Base-by-base conservation (phyloP, 2,797 vertebrate genomes). In the Neosilurus hyrtlii region DNA sequence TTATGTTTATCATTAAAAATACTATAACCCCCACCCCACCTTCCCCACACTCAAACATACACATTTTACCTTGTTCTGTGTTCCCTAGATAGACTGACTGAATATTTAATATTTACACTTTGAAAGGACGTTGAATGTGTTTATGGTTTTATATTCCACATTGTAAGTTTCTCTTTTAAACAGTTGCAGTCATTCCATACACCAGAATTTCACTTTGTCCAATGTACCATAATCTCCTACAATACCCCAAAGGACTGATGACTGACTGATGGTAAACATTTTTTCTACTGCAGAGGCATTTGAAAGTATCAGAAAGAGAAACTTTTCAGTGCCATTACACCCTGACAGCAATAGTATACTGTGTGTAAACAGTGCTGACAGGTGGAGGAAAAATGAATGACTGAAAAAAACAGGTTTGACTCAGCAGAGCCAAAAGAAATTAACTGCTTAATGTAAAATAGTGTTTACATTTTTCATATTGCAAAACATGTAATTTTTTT, bases 331-430 rank as follows among this genome's bases (percentile, higher is more conserved):
- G 71, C 9, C 12, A 56, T 71, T 72, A 57, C n/a, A 83, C 59
- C 20, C 59, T 2, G 68, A 56, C 56, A 65, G n/a, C 37, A 63
- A 62, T 18, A 56, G 20, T 54, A 24, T 35, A 65, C 22, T 76
- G 57, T 49, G 73, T 75, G 73, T 61, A 61, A 61, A 76, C 74
- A 76, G 14, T 14, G 61, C 26, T 37, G 43, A 71, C 61, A 73
- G 22, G 30, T n/a, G 20, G 10, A 35, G 20, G 59, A 11, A 26
- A 26, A 66, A 79, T 71, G 26, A 62, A 83, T 37, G 49, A 79
- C 59, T 73, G 59, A 79, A 83, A 79, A 73, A 79, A 79, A 79
- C 82, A 83, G 56, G 51, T 24, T 59, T 72, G 52, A 51, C 67
- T 65, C 76, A 79, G 59, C 49, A 2, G 26, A 63, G 49, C 30